Conservation (phyloP, 2,888 invertebrate genomes). For the Lacanobia wlatinum region DNA sequence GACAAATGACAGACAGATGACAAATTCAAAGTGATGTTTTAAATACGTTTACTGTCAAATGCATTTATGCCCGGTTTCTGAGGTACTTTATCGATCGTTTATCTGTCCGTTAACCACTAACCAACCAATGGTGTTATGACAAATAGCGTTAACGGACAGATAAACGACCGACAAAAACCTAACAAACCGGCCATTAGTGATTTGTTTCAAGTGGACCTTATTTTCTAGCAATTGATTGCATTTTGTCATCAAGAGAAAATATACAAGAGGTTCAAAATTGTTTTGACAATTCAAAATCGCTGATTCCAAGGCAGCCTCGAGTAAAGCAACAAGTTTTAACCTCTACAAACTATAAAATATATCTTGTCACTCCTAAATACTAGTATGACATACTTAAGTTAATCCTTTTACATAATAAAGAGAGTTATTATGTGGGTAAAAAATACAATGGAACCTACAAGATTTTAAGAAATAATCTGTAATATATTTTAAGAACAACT, state of each 20-base stretch:
- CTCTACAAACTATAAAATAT: constrained; percentile 37
- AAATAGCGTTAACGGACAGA: too few species aligned
- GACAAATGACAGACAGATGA: neutral
- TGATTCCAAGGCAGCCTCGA: constrained; percentile 17
- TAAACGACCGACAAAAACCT: too few species aligned
- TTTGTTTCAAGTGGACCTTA: neutral
- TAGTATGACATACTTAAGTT: constrained; percentile 44
- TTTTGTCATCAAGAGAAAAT: neutral
- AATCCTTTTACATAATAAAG: constrained; percentile 15
- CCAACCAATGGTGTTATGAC: too few species aligned
- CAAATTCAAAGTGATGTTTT: neutral
- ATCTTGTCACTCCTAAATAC: constrained; percentile 28
- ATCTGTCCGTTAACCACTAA: too few species aligned
- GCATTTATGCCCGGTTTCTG: neutral
- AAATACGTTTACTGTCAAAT: neutral
- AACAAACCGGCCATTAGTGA: too few species aligned
- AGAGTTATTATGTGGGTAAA: constrained; percentile 9
- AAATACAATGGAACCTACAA: constrained; percentile 8
- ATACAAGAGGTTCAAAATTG: neutral
- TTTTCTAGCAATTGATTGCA: neutral
- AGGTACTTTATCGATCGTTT: too few species aligned
- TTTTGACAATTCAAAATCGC: neutral
- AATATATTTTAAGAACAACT: too few species aligned
- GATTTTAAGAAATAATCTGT: neutral
- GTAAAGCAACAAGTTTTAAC: constrained; percentile 22